Conservation (phyloP, 2,797 vertebrate genomes). For the Salarias fasciatus region DNA sequence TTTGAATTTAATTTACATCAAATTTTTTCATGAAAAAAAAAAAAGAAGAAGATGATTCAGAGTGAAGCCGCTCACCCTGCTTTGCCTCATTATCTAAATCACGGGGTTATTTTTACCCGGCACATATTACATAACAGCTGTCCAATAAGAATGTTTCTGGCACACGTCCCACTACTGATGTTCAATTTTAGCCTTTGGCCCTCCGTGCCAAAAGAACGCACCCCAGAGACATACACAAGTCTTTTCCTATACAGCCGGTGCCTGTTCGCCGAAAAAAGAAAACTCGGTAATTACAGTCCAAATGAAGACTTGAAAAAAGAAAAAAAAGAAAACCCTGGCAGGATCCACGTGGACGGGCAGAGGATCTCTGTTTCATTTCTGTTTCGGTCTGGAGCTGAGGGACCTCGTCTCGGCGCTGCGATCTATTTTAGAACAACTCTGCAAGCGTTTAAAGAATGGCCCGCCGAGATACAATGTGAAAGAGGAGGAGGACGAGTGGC, state of each 20-base stretch:
- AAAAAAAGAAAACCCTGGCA: constrained; percentile 13
- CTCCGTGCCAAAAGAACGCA: constrained; percentile 37
- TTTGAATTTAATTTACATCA: background rate
- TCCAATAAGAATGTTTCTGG: constrained; percentile 57
- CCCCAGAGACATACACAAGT: constrained; percentile 35
- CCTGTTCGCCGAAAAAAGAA: constrained; percentile 44
- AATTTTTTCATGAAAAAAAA: background rate
- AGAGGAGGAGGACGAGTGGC: constrained; percentile 33
- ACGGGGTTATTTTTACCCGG: constrained; percentile 41
- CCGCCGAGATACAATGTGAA: constrained; percentile 31
- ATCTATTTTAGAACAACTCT: constrained; percentile 47
- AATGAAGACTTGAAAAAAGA: constrained; percentile 35
- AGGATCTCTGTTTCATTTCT: background rate
- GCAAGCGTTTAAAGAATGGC: constrained; percentile 24
- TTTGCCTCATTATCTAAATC: constrained; percentile 43
- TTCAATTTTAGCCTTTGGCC: constrained; percentile 65
- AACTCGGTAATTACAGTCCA: constrained; percentile 64
- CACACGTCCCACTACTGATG: constrained; percentile 60
- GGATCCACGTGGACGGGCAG: constrained; percentile 38
- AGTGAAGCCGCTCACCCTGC: constrained; percentile 14
- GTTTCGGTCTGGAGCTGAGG: background rate
- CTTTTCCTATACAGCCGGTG: constrained; percentile 41
- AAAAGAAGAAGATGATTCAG: background rate
- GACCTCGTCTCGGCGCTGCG: constrained; percentile 22
- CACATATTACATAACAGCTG: constrained; percentile 47